These are phyloP conservation scores for Hippopotamyrus pictus DNA, from an alignment of 2,797 vertebrate species.

Conservation along the genomic window DNA sequence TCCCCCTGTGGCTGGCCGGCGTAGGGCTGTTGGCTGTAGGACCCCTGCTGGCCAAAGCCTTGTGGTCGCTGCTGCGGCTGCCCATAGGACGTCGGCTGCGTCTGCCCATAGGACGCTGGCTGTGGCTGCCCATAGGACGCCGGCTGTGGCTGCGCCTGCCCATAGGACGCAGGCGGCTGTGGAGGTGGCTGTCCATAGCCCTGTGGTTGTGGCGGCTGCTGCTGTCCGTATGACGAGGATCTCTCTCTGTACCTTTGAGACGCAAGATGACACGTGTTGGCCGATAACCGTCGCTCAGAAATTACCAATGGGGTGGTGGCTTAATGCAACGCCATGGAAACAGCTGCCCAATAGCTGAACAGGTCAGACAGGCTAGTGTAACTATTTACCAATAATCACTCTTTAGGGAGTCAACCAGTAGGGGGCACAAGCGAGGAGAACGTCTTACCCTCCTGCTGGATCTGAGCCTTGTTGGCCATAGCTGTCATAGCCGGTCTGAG, in stretches of 20 bases:
- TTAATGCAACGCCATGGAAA: background rate
- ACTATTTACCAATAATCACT: background rate
- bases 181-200: background rate
- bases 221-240: conserved; percentile 41
- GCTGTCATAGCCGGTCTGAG: conserved; percentile 36
- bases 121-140: background rate
- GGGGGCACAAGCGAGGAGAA: background rate
- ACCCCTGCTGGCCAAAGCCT: background rate
- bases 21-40: conserved; percentile 27
- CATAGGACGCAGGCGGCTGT: background rate
- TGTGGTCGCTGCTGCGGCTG: conserved; percentile 17
- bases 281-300: background rate
- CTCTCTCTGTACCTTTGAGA: conserved; percentile 56
- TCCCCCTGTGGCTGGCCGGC: conserved; percentile 48
- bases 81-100: conserved; percentile 39
- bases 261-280: background rate
- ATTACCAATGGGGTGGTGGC: background rate
- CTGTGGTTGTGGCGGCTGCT: background rate
- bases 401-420: background rate
- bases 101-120: conserved; percentile 36
- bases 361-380: background rate
- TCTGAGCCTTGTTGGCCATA: conserved; percentile 50
- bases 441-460: conserved; percentile 54
- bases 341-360: background rate
- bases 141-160: background rate